Base-by-base conservation (phyloP, 1,140 invertebrate genomes). In the Spodoptera frugiperda region DNA sequence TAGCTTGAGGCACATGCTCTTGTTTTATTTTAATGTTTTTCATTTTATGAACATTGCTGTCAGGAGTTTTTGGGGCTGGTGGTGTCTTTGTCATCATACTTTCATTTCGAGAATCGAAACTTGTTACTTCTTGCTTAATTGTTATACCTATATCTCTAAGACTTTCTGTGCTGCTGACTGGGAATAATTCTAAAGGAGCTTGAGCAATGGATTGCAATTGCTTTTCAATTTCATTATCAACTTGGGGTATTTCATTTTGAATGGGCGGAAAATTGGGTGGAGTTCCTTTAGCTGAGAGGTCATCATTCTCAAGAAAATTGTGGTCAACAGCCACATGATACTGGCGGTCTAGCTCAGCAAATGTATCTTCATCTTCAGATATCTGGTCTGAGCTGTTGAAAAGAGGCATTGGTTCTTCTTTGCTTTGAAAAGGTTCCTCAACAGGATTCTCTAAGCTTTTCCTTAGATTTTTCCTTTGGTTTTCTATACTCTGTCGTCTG, bases 261-360 rank as follows among this genome's bases (percentile, higher is more conserved):
- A 72, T 2, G 51, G 76, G 53, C 14, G 48, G 67, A 48, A 57
- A 59, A 5, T 70, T 63, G 55, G 48, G 57, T 55, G 49, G 71
- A 39, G 55, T 80, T 74, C 67, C 59, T 63, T 25, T 77, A 75
- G 49, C 21, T 33, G 79, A 79, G 57, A 82, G 77, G 49, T 88
- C 84, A 82, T 91, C 87, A 79, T 77, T 80, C 77, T 91, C 87
- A 73, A 93, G 87, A 61, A 94, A 94, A 76, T 88, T 91, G 71
- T 86, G 90, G 80, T 94, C 92, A 55, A 94, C 92, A 61, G 85
- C 88, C 53, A 94, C 91, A 89, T 94, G 92, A 82, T 94, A 94
- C 55, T 94, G 92, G 17, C 88, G 89, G 78, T 93, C 92, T 39
- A 94, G 79, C 75, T 93, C 91, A 59, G 88, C 91, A 87, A 94